Conservation (phyloP, 1,140 invertebrate species). For the Zaprionus vittiger region DNA sequence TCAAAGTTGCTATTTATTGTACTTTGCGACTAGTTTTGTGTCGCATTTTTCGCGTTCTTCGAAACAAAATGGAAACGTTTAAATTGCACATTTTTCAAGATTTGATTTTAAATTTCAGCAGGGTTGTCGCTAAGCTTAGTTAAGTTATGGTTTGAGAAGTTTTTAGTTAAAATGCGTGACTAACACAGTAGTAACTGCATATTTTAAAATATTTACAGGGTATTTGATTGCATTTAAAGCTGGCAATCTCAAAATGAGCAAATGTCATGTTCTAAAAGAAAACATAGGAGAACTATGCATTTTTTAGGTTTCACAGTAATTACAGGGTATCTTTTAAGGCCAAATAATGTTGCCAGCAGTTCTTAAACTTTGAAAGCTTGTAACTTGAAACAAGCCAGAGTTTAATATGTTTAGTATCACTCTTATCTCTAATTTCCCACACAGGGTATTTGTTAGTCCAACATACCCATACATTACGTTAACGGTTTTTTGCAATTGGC, state of each 20-base stretch:
- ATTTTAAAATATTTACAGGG: background rate
- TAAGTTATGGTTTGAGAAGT: background rate
- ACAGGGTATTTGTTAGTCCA: background rate
- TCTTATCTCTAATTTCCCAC: no score
- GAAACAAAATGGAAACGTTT: background rate
- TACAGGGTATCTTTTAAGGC: no score
- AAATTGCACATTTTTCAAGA: background rate
- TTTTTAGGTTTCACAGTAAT: no score
- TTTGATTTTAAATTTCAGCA: background rate
- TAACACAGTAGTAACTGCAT: background rate
- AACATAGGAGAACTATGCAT: no score
- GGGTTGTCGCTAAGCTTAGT: background rate
- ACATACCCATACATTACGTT: background rate
- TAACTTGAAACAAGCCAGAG: no score
- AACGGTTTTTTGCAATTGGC: slow-evolving; percentile 8
- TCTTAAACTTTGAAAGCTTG: no score
- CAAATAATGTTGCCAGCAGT: no score
- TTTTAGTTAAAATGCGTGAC: background rate
- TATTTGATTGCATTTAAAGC: no score
- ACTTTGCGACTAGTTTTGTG: background rate
- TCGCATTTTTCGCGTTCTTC: background rate
- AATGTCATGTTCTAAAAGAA: no score
- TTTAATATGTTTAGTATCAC: no score
- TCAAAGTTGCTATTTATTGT: background rate
- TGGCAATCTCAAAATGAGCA: no score